Percentiles rank a stretch among this genome's conserved stretches.
phyloP scores from a whole-genome alignment of 2,113 vertebrate genomes.

The Symphodus melops region DNA sequence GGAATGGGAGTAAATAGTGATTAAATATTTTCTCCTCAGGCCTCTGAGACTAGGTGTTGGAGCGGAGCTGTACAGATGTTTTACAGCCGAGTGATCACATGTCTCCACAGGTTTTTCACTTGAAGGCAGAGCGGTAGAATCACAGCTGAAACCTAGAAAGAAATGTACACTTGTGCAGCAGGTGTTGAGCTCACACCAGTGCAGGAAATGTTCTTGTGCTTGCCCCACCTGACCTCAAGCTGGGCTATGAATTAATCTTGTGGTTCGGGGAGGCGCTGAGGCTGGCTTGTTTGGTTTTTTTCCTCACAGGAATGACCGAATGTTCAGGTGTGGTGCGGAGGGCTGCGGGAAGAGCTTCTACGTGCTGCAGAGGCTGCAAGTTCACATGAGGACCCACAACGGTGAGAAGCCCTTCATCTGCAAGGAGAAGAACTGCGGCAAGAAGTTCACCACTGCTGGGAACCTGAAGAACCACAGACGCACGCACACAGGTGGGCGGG shows the following conservation, averaged over 20 bases:
- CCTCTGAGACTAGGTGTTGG: background rate
- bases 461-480: constrained; percentile 98
- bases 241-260: background rate
- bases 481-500: constrained; percentile 95
- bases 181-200: background rate
- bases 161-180: constrained; percentile 1
- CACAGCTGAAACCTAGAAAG: background rate
- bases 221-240: constrained; percentile 8
- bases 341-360: constrained; percentile 99
- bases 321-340: constrained; percentile 93
- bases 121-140: background rate
- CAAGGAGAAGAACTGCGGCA: constrained; percentile 92
- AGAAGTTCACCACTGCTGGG: constrained; percentile 97
- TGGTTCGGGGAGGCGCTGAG: background rate
- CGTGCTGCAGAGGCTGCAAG: constrained; percentile 96
- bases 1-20: background rate
- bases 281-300: constrained; percentile 21
- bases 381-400: constrained; percentile 99
- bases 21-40: background rate
- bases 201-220: constrained; percentile 36
- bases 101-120: constrained; percentile 14
- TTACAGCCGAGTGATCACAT: background rate
- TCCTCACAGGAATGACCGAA: constrained; percentile 91
- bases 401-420: constrained; percentile 98
- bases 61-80: background rate